Base-by-base conservation (phyloP, 1,140 invertebrate genomes). In the Halyomorpha halys region DNA sequence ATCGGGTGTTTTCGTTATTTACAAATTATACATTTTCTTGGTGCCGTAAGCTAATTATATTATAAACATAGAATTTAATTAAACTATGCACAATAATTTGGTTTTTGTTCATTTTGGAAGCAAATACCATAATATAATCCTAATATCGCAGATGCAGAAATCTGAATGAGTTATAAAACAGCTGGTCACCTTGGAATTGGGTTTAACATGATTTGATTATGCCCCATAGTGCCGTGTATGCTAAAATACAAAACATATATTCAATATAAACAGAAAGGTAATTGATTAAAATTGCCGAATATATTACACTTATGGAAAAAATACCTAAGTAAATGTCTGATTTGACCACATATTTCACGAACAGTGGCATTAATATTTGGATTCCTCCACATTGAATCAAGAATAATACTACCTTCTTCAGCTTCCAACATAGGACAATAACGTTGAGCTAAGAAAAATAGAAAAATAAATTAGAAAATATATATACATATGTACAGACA, bases 371-470 rank as follows among this genome's bases (percentile, higher is more conserved):
- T 70, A 5, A 77, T 71, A 51, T 75, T 65, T 44, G 64, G 60
- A 61, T 76, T 70, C 5, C 69, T 64, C 47, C 74, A 66, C 61
- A 83, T 70, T 30, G 72, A 71, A 63, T 74, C 74, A 25, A 87
- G 68, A 39, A 84, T 78, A 19, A 73, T 72, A 39, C 79, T 76
- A 18, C 84, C 85, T 49, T 80, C 78, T 71, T 88, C 85, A 67
- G 80, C 78, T 44, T 80, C 73, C 47, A 89, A 71, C 85, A 89
- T 86, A 59, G 79, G 76, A 71, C 86, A 87, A 69, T 89, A 89
- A 11, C 85, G 78, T 72, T 83, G 82, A 8, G 84, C 86, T 88
- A 73, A 13, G 11, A 6, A 67, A 78, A 78, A 69, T 53, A 67
- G 67, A 64, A 14, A 19, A 63, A 23, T 19, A 47, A 18, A 54